Evolutionary conservation across 2,888 invertebrate species (phyloP).

Genomic region (Prosapia bicincta): DNA sequence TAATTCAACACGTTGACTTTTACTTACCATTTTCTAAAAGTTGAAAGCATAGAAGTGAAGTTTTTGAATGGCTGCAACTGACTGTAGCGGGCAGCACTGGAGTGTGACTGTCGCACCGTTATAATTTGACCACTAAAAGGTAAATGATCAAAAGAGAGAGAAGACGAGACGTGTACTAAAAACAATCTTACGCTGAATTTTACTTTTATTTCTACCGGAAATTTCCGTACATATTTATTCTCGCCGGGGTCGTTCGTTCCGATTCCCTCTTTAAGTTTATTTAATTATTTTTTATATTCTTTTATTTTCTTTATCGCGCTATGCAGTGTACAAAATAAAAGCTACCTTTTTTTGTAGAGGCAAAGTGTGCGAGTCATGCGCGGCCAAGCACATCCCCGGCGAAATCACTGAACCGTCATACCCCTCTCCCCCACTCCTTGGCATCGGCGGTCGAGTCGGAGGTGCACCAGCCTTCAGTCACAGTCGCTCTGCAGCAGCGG

Average conservation of each 20-base stretch:
- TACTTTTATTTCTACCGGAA: background rate
- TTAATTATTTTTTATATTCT: background rate
- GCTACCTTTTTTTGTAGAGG: constrained; percentile 1
- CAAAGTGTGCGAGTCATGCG: constrained; percentile 32
- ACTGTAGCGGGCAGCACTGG: background rate
- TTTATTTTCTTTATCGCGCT: background rate
- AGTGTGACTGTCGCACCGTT: background rate
- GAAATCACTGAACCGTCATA: constrained; percentile 24
- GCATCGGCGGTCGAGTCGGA: background rate
- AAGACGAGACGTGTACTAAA: background rate
- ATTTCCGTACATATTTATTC: background rate
- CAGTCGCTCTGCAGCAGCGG: background rate
- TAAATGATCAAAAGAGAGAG: background rate
- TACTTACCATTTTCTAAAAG: too few relatives aligned
- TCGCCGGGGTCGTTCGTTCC: background rate
- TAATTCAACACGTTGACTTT: too few relatives aligned
- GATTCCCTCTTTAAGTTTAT: background rate
- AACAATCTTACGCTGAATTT: background rate
- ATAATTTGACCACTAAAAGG: background rate
- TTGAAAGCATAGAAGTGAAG: too few relatives aligned
- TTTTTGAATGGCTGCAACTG: too few relatives aligned
- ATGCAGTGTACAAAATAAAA: background rate
- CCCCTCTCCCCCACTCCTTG: too few relatives aligned
- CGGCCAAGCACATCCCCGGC: constrained; percentile 35
- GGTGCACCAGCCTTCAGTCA: constrained; percentile 1